A percentile compares a stretch with the other conserved stretches of the same genome.
These are phyloP conservation scores for Willisornis vidua DNA, from an alignment of 2,113 vertebrate species.

Conservation along the genomic window DNA sequence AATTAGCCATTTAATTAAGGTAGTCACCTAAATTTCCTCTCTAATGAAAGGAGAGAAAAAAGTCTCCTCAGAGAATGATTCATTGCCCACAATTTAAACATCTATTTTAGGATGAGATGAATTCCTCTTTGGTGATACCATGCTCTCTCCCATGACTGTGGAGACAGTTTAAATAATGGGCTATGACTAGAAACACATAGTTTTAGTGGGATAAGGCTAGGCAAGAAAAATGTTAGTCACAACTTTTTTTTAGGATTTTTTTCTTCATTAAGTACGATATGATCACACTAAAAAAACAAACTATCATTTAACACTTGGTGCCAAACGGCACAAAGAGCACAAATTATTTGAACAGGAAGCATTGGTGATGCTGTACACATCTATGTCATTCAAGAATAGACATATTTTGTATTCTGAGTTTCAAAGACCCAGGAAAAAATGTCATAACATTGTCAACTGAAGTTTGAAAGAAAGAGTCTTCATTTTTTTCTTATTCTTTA, in stretches of 20 bases:
- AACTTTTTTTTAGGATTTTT: not conserved
- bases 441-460: not conserved
- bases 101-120: not conserved
- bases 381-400: not conserved
- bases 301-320: not conserved
- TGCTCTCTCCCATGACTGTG: not conserved
- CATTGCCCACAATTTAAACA: not conserved
- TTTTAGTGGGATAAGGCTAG: not conserved
- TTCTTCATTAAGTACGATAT: not conserved
- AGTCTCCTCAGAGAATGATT: not conserved
- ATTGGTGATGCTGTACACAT: not conserved
- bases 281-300: not conserved
- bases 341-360: not conserved
- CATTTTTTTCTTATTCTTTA: not conserved
- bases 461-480: not conserved
- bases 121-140: not conserved
- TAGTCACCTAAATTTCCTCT: not conserved
- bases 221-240: not conserved
- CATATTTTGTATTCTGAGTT: not conserved
- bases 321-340: not conserved
- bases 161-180: not conserved
- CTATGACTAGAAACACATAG: not conserved
- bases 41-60: not conserved
- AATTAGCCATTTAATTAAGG: conserved; percentile 21
- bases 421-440: not conserved